Evolutionary conservation across 1,140 invertebrate genomes (phyloP).

Genomic region (Pseudomyrmex pallidus): DNA sequence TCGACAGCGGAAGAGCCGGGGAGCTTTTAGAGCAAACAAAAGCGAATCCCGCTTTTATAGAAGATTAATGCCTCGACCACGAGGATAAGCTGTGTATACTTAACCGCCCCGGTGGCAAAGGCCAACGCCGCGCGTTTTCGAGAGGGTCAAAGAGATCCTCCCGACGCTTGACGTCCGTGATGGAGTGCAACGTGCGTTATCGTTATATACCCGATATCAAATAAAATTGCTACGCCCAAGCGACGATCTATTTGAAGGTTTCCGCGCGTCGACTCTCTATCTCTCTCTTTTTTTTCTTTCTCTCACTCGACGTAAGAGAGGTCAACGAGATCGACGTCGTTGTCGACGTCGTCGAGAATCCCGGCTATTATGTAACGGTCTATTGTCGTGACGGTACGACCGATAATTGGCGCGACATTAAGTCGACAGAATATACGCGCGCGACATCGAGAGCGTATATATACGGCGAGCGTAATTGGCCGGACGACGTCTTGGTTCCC

Average conservation of each 20-base stretch:
- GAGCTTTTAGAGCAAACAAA: constrained; percentile 41
- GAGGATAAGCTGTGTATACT: constrained; percentile 5
- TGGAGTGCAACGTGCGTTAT: neutral
- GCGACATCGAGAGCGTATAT: neutral
- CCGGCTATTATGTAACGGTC: neutral
- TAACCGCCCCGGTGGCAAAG: neutral
- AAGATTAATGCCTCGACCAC: constrained; percentile 45
- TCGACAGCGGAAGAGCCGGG: neutral
- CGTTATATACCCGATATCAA: neutral
- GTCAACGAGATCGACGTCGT: neutral
- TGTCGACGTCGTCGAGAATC: neutral
- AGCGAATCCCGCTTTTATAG: constrained; percentile 51
- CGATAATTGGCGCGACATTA: constrained; percentile 16
- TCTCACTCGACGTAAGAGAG: too few relatives aligned
- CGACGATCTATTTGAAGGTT: too few relatives aligned
- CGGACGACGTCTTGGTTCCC: constrained; percentile 11
- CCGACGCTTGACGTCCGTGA: neutral
- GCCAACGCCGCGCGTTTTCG: constrained; percentile 14
- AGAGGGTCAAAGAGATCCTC: constrained; percentile 4
- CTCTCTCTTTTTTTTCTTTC: too few relatives aligned
- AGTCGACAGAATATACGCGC: neutral
- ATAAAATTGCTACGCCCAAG: neutral
- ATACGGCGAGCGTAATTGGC: constrained; percentile 11
- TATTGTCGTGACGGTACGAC: neutral
- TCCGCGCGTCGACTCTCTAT: too few relatives aligned